Evolutionary conservation across 2,113 vertebrate genomes (phyloP), one percentile per base, ranked within the genome.

Genomic region (Myotis davidii): DNA sequence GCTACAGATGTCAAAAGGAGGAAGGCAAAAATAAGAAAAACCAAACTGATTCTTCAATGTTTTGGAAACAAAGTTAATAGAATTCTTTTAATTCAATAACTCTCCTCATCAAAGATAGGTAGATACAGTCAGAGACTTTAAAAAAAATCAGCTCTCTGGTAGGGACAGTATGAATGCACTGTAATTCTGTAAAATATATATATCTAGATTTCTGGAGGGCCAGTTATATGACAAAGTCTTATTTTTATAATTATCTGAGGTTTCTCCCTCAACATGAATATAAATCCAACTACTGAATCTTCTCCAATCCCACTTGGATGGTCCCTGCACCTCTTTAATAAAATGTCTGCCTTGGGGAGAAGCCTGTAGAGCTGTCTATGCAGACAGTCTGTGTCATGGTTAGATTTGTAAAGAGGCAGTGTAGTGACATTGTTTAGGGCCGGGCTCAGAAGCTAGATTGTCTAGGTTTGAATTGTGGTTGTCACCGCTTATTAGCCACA

Each of bases 11-110:
- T 92, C 27, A 65, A 59, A 96, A 97, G 45, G 87, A 85, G 67
- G 79, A 92, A 93, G 89, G 77, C 16, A 6, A 85, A 91, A 93
- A 91, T 25, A 85, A 85, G 29, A 79, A 89, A 85, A 74, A n/a
- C 6, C 25, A 82, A 89, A 85, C 9, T 56, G 76, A 88, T 5
- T 74, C 21, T 27, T 0, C 79, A 23, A 83, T 23, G 77, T 79
- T 96, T 95, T 83, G 50, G 65, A 91, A 93, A 82, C 50, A 91
- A 88, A 94, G 23, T 86, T 78, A 73, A 65, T 48, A 13, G 50
- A 78, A 85, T 78, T 92, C 42, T 56, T 92, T 96, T 85, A 61
- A 67, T 39, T 95, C 39, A 42, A 1, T 82, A 70, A 59, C 50
- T 89, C 13, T 76, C 10, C 74, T 93, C 67, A 45, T 42, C 37